These are phyloP conservation scores for Ischnura elegans DNA, from an alignment of 2,888 invertebrate genomes.

Conservation along the genomic window DNA sequence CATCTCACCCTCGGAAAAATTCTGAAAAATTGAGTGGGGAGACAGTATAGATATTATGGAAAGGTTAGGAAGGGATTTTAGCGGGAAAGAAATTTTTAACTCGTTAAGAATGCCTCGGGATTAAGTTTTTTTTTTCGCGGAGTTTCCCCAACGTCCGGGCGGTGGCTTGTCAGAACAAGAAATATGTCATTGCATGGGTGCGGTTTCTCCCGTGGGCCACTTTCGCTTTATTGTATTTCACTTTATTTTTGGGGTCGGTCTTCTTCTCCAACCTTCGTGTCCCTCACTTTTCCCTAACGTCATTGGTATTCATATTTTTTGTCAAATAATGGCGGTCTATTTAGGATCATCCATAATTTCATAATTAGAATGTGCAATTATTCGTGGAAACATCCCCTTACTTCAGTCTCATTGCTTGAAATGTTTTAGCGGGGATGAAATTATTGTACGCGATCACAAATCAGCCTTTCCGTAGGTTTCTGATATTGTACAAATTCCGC, in stretches of 20 bases:
- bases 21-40: neutral
- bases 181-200: conserved; percentile 18
- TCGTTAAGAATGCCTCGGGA: neutral
- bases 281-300: neutral
- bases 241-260: neutral
- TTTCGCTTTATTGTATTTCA: conserved; percentile 18
- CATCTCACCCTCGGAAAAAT: neutral
- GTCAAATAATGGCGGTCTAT: too few relatives aligned
- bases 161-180: neutral
- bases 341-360: too few relatives aligned
- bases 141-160: neutral
- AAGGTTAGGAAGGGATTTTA: too few relatives aligned
- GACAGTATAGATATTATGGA: neutral
- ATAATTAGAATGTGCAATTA: too few relatives aligned
- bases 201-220: neutral
- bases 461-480: too few relatives aligned
- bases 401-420: too few relatives aligned
- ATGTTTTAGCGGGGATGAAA: too few relatives aligned
- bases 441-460: too few relatives aligned
- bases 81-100: neutral
- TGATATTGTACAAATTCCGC: too few relatives aligned
- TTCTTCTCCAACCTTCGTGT: neutral
- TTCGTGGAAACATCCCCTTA: too few relatives aligned
- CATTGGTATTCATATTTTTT: neutral
- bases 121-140: neutral